Conservation (phyloP, 2,888 invertebrate species). For the Orthosia cruda region DNA sequence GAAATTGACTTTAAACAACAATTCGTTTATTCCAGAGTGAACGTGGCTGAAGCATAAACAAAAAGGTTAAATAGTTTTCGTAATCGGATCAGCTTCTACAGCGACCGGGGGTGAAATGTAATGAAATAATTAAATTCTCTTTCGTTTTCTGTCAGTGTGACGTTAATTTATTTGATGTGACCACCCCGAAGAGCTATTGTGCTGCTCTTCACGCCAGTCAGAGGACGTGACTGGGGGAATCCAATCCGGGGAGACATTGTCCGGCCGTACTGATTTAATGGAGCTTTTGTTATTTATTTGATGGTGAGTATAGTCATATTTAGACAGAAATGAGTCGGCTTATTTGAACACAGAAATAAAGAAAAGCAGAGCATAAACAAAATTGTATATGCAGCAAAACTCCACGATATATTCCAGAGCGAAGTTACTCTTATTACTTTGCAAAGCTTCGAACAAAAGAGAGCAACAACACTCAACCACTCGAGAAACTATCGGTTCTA, state of each 20-base stretch:
- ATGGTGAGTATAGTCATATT: constrained; percentile 12
- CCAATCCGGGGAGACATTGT: constrained; percentile 79
- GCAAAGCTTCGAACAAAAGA: background rate
- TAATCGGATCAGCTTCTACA: constrained; percentile 51
- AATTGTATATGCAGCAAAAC: background rate
- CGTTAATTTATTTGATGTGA: constrained; percentile 83
- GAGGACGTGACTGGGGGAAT: constrained; percentile 82
- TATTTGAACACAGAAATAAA: constrained; percentile 21
- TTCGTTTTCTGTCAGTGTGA: constrained; percentile 79
- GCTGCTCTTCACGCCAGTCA: constrained; percentile 86
- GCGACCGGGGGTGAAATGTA: constrained; percentile 73
- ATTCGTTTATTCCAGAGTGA: constrained; percentile 35
- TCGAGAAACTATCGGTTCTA: constrained; percentile 50
- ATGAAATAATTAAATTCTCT: constrained; percentile 83
- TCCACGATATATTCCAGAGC: background rate
- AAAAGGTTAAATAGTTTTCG: constrained; percentile 55
- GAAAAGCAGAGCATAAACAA: background rate
- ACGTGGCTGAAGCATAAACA: constrained; percentile 57
- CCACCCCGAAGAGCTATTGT: constrained; percentile 86
- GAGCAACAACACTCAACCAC: constrained; percentile 31
- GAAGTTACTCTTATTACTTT: background rate
- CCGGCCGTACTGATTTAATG: constrained; percentile 81
- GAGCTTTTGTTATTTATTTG: constrained; percentile 78
- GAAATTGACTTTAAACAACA: constrained; percentile 66
- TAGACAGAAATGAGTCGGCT: constrained; percentile 6